Percentiles rank a stretch among this genome's conserved stretches.
phyloP scores from a whole-genome alignment of 1,140 invertebrate genomes.

The Drosophila paulistorum region DNA sequence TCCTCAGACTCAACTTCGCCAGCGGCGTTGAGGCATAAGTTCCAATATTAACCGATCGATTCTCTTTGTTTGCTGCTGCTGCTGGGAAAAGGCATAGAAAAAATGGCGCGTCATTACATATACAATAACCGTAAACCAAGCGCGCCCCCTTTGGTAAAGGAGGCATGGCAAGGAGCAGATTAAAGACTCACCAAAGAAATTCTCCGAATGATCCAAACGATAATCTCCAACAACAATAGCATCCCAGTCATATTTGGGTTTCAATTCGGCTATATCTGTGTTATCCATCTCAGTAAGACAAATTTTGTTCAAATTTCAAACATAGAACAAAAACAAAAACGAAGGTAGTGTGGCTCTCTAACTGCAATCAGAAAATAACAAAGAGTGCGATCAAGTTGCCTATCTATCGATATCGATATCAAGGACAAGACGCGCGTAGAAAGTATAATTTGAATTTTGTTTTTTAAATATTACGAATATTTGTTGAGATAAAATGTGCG shows the following conservation, averaged over 20 bases:
- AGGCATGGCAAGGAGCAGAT: not conserved
- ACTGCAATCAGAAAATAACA: not conserved
- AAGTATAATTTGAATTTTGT: not conserved
- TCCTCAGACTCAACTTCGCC: not conserved
- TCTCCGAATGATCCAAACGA: slow-evolving; percentile 49
- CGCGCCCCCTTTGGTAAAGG: not conserved
- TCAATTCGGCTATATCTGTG: not conserved
- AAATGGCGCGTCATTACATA: slow-evolving; percentile 46
- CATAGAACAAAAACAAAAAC: slow-evolving; percentile 5
- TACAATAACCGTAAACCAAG: slow-evolving; percentile 7
- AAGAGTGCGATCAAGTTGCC: not conserved
- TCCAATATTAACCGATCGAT: slow-evolving; percentile 30
- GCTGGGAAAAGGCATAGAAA: slow-evolving; percentile 17
- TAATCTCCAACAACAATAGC: slow-evolving; percentile 51
- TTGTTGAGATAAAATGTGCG: no score
- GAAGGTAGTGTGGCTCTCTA: not conserved
- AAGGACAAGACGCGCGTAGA: not conserved
- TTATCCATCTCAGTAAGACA: slow-evolving; percentile 31
- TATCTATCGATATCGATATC: not conserved
- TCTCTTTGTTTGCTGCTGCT: slow-evolving; percentile 40
- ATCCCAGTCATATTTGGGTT: slow-evolving; percentile 53
- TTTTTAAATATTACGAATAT: no score
- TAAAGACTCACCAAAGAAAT: slow-evolving; percentile 52
- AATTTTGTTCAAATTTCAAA: not conserved
- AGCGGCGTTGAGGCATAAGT: slow-evolving; percentile 13